Base-by-base conservation (phyloP, 2,888 invertebrate species). In the Vesta saturnalis region DNA sequence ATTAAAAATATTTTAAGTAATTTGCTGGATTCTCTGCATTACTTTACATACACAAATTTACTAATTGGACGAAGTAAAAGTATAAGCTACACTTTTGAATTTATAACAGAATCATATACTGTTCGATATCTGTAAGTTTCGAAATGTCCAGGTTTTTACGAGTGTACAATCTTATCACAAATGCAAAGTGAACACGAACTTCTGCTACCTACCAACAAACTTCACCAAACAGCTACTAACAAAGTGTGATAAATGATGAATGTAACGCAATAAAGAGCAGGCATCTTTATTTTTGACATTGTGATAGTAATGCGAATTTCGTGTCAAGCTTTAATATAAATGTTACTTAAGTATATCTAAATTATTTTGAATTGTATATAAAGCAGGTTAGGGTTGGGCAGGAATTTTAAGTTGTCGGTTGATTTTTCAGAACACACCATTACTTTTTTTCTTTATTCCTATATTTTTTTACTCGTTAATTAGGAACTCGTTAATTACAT, bases 141-240 rank as follows among this genome's bases (percentile, higher is more conserved):
- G 75, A 78, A 77, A 77, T 74, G 75, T 72, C 76, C 75, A 75
- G 76, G 74, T 75, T 78, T 79, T 78, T 77, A 77, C 76, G 77
- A 72, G 64, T 69, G 67, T 21, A 63, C 71, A 80, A 80, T 80
- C 79, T 80, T 79, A 79, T 80, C 79, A 76, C 59, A 75, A 79
- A 80, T 80, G 80, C 78, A 80, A 80, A 80, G 79, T 79, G 80
- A 79, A 80, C 80, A 80, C 72, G 78, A 72, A 77, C 76, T 78
- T 76, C 67, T 72, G 75, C 78, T 76, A 77, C 76, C 76, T n/a
- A n/a, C 39, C 39, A 39, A 52, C 52, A 18, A 74, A 70, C 69
- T 76, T 52, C 22, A 67, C 54, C 59, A 60, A 60, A 55, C 65
- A 54, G 71, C 72, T 71, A 73, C 72, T 62, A 70, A 62, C 70